Evolutionary conservation across 2,888 invertebrate genomes (phyloP), one percentile per base, ranked within the genome.

Genomic region (Crossocerus cetratus): DNA sequence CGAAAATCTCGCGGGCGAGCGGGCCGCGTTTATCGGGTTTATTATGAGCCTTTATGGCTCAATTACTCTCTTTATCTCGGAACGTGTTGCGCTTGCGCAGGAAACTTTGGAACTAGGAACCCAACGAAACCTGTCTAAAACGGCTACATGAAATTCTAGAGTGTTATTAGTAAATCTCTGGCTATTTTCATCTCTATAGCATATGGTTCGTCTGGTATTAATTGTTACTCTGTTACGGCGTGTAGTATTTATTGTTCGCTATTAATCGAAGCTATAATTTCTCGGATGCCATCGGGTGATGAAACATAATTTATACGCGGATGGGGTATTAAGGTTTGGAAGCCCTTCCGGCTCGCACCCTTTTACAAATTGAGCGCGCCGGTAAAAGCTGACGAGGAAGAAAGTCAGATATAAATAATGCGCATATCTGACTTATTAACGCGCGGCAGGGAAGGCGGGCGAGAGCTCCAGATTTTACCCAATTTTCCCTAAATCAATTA

Each of bases 1-100:
- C 64, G 69, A 69, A 69, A 72, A 43, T 42, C 49, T 69, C 45
- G 43, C 14, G 55, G 55, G 59, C 54, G 32, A 32, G 8, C 63
- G 68, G 16, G 44, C 59, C 62, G 60, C 67, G 67, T 72, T 68
- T 68, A 23, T 59, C 61, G 61, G 57, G 65, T 66, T 66, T 71
- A 70, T 70, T 65, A 70, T 16, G 42, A 20, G 18, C 43, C 43
- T 42, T 59, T 16, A 42, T 42, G 13, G 2, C 43, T 32, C n/a
- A 32, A 32, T 32, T 32, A 11, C 32, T 32, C 32, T 32, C 32
- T 32, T 32, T 32, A 32, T 32, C 32, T 1, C 32, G 3, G 32
- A 32, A 32, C 32, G 32, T 32, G 32, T 32, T 32, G 32, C 32
- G 8, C 1, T 3, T 5, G 0, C 8, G 32, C 11, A 2, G 32